Percentiles rank a stretch among this genome's conserved stretches.
Conservation (phyloP, 1,140 invertebrate genomes). For the Lethrus apterus region DNA sequence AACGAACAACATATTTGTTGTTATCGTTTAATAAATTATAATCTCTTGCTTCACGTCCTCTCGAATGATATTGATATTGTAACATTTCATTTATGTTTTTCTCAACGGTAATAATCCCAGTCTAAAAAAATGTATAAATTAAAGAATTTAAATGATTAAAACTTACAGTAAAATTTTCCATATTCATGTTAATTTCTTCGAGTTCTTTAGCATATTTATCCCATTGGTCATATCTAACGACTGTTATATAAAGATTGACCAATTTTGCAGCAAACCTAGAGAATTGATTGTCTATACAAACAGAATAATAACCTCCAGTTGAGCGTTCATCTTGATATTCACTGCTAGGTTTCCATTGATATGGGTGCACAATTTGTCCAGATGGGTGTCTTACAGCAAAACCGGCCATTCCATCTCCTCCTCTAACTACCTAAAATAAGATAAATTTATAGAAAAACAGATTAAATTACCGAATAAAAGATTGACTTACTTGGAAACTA, state of each 20-base stretch:
- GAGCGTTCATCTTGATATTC: slow-evolving; percentile 80
- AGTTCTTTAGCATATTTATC: slow-evolving; percentile 85
- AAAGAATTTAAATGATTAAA: slow-evolving; percentile 6
- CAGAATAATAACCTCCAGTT: slow-evolving; percentile 79
- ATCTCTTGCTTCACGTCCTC: slow-evolving; percentile 71
- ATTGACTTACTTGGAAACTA: slow-evolving; percentile 73
- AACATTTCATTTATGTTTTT: slow-evolving; percentile 79
- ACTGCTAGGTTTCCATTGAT: slow-evolving; percentile 78
- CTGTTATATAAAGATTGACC: slow-evolving; percentile 88
- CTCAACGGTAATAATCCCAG: slow-evolving; percentile 66
- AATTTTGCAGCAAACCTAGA: slow-evolving; percentile 86
- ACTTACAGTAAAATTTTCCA: slow-evolving; percentile 83
- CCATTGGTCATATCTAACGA: slow-evolving; percentile 92
- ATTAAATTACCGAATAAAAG: no score
- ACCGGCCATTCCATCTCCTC: slow-evolving; percentile 87
- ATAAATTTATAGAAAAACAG: slow-evolving; percentile 4
- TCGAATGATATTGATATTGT: slow-evolving; percentile 70
- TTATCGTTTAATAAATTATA: slow-evolving; percentile 76
- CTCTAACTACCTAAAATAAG: slow-evolving; percentile 62
- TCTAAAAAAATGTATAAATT: slow-evolving; percentile 46
- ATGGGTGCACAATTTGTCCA: slow-evolving; percentile 77
- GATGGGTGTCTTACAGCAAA: slow-evolving; percentile 82
- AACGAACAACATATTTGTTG: slow-evolving; percentile 76
- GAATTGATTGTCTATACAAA: slow-evolving; percentile 93
- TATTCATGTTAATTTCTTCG: slow-evolving; percentile 77